Base-by-base conservation (phyloP, 1,140 invertebrate species). In the Neotoxoptera formosana region DNA sequence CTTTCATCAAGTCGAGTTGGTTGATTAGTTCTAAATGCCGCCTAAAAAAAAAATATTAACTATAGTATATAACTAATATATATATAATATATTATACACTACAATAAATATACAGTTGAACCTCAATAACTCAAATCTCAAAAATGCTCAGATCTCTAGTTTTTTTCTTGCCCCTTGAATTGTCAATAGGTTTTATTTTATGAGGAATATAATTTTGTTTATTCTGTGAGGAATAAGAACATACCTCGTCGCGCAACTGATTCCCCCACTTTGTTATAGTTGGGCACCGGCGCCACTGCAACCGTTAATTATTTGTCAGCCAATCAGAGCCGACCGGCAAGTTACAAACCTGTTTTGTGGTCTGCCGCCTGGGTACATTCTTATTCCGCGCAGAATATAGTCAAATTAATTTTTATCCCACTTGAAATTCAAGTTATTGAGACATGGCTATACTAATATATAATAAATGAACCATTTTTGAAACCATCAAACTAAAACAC, bases 1-100 rank as follows among this genome's bases (percentile, higher is more conserved):
- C 99, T 96, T 95, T 99, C 98, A 96, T 99, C 99, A 56, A 99
- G 95, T 56, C 98, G 96, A 0, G 98, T 99, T 94, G 97, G 98
- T 25, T 97, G 96, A 81, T 98, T 98, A 92, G 97, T 97, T 94
- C 98, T 96, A 95, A 99, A 99, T 30, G 98, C 98, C 94, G 96
- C 95, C 98, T 98, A 93, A 45, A 93, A 88, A 93, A 9, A 30
- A 90, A 53, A 45, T 89, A 34, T 91, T 2, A 83, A 93, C 9
- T 90, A 84, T 34, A 9, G 30, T 30, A 34, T 6, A n/a, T 76
- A n/a, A 76, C 11, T 67, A 67, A 76, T 76, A 76, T n/a, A 67
- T 53, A 41, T n/a, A n/a, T n/a, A n/a, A n/a, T 51, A 51, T 48
- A 48, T 1, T n/a, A 17, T n/a, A 17, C n/a, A n/a, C 60, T n/a